A percentile compares a stretch with the other conserved stretches of the same genome.
Evolutionary conservation across 2,113 vertebrate species (phyloP).

Genomic region (Apaloderma vittatum): DNA sequence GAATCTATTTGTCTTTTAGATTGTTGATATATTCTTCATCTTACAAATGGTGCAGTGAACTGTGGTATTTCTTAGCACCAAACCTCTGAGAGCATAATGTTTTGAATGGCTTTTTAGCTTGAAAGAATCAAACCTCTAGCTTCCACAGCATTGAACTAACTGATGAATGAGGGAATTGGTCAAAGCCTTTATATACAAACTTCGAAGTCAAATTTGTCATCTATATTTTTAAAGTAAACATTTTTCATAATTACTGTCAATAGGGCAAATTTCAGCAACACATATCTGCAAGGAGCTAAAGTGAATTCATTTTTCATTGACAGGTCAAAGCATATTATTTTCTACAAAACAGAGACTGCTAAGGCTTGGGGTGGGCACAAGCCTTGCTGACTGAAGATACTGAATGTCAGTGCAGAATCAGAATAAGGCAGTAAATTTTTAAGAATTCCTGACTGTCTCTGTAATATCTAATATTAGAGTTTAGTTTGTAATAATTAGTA

Average conservation of each 20-base stretch:
- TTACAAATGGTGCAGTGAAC: background rate
- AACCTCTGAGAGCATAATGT: background rate
- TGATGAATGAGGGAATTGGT: conserved; percentile 14
- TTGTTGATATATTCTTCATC: background rate
- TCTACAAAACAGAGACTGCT: background rate
- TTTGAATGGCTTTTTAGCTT: background rate
- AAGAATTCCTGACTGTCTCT: background rate
- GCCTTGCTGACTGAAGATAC: background rate
- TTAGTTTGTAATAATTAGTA: background rate
- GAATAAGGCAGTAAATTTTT: background rate
- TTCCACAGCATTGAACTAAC: background rate
- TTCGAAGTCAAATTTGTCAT: background rate
- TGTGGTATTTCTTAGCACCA: background rate
- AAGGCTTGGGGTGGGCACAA: background rate
- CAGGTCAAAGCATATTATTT: background rate
- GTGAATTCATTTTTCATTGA: background rate
- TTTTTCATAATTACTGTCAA: background rate
- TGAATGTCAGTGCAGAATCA: background rate
- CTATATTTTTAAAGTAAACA: conserved; percentile 1
- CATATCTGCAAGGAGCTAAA: background rate
- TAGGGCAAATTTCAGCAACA: background rate
- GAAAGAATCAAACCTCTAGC: background rate
- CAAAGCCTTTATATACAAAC: background rate
- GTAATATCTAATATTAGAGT: background rate
- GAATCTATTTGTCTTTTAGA: background rate